Conservation (phyloP, 2,113 vertebrate genomes). For the Ondatra zibethicus region DNA sequence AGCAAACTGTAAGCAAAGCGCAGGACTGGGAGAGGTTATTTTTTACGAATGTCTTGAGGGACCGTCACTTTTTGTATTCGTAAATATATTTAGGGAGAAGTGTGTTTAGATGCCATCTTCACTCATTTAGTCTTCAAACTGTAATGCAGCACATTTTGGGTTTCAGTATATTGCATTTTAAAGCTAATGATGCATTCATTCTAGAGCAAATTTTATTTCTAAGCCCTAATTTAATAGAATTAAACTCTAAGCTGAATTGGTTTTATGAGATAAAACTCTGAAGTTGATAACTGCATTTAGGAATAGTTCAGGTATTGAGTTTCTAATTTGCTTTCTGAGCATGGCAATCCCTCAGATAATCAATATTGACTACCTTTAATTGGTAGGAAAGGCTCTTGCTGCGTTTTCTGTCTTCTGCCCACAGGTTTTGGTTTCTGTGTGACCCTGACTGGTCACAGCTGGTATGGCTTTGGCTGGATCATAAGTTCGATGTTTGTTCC, state of each 20-base stretch:
- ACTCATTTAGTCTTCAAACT: constrained; percentile 87
- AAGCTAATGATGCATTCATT: constrained; percentile 90
- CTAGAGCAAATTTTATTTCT: constrained; percentile 90
- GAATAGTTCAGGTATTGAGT: constrained; percentile 91
- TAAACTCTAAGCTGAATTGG: constrained; percentile 91
- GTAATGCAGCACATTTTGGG: constrained; percentile 88
- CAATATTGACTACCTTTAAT: constrained; percentile 91
- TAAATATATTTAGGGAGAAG: constrained; percentile 85
- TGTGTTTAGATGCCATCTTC: constrained; percentile 84
- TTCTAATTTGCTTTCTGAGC: constrained; percentile 91
- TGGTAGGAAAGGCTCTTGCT: constrained; percentile 83
- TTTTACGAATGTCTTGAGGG: constrained; percentile 71
- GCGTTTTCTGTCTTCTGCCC: constrained; percentile 70
- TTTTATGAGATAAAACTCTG: constrained; percentile 91
- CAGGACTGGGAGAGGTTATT: constrained; percentile 75
- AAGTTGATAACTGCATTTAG: constrained; percentile 91
- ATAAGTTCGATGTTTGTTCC: neutral
- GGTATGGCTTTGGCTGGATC: rapidly evolving
- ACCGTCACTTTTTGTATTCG: constrained; percentile 51
- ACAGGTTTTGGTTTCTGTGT: constrained; percentile 33
- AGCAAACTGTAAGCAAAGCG: constrained; percentile 76
- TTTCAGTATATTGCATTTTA: constrained; percentile 89
- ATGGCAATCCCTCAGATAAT: constrained; percentile 90
- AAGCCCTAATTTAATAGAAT: constrained; percentile 91
- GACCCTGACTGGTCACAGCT: neutral